A percentile compares a stretch with the other conserved stretches of the same genome.
These are phyloP conservation scores for Mionectes macconnelli DNA, from an alignment of 2,113 vertebrate species.

Conservation along the genomic window DNA sequence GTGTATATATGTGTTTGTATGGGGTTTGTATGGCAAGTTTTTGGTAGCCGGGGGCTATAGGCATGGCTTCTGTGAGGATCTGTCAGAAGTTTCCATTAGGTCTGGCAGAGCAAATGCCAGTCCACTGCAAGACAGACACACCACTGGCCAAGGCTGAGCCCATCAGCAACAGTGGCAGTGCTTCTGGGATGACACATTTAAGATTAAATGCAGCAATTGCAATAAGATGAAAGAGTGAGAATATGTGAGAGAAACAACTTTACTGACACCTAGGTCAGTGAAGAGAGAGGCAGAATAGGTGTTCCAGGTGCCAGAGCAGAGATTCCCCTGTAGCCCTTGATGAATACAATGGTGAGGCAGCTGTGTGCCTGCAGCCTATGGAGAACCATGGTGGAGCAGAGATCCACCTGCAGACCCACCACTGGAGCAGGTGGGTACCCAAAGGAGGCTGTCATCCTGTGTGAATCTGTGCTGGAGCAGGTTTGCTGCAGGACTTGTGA, in stretches of 20 bases:
- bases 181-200: not conserved
- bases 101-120: not conserved
- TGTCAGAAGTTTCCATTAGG: not conserved
- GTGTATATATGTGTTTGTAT: fast-evolving
- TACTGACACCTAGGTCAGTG: not conserved
- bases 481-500: not conserved
- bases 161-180: not conserved
- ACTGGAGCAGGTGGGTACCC: not conserved
- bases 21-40: not conserved
- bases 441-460: not conserved
- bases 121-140: not conserved
- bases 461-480: not conserved
- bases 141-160: fast-evolving
- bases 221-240: not conserved
- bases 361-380: not conserved
- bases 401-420: not conserved
- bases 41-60: not conserved
- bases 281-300: fast-evolving
- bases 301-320: not conserved
- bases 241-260: not conserved
- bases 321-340: no score
- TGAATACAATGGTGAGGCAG: fast-evolving
- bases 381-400: not conserved
- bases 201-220: not conserved
- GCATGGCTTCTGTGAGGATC: not conserved